These are phyloP conservation scores for Xanthorhoe spadicearia DNA, from an alignment of 2,888 invertebrate species.

Conservation along the genomic window DNA sequence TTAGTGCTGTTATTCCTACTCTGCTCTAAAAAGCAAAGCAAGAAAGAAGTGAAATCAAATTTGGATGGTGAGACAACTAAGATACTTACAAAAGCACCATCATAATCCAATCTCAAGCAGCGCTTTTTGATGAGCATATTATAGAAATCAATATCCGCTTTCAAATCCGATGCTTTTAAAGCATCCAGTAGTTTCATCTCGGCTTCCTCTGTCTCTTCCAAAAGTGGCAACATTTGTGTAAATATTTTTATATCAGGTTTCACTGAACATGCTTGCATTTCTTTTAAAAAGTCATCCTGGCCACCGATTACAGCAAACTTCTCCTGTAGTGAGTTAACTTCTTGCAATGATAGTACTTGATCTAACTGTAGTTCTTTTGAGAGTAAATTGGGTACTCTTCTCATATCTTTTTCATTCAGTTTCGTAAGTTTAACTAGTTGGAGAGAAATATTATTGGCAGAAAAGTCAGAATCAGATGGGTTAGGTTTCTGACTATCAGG, in stretches of 20 bases:
- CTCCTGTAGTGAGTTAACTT: slow-evolving; percentile 86
- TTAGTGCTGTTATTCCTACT: too few species aligned
- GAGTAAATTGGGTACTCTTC: slow-evolving; percentile 87
- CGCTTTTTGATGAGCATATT: slow-evolving; percentile 94
- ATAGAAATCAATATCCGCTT: slow-evolving; percentile 92
- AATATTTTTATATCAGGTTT: slow-evolving; percentile 92
- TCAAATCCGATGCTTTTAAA: slow-evolving; percentile 85
- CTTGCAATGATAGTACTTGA: slow-evolving; percentile 84
- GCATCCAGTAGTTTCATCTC: slow-evolving; percentile 88
- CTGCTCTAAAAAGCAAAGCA: too few species aligned
- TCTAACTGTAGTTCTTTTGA: slow-evolving; percentile 85
- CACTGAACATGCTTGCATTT: slow-evolving; percentile 88
- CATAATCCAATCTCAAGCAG: slow-evolving; percentile 88
- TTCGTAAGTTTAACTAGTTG: slow-evolving; percentile 49
- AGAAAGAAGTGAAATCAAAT: not conserved
- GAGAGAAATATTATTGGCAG: slow-evolving; percentile 42
- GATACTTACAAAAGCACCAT: slow-evolving; percentile 87
- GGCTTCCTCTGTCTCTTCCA: slow-evolving; percentile 87
- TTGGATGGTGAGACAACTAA: not conserved
- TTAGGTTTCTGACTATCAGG: not conserved
- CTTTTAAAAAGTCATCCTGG: slow-evolving; percentile 88
- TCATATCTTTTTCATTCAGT: slow-evolving; percentile 38
- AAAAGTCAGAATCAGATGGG: slow-evolving; percentile 29
- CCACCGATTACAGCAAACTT: slow-evolving; percentile 93
- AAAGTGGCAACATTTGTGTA: slow-evolving; percentile 89